Conservation (phyloP, 2,888 invertebrate species). For the Liopterus haemorrhoidalis region DNA sequence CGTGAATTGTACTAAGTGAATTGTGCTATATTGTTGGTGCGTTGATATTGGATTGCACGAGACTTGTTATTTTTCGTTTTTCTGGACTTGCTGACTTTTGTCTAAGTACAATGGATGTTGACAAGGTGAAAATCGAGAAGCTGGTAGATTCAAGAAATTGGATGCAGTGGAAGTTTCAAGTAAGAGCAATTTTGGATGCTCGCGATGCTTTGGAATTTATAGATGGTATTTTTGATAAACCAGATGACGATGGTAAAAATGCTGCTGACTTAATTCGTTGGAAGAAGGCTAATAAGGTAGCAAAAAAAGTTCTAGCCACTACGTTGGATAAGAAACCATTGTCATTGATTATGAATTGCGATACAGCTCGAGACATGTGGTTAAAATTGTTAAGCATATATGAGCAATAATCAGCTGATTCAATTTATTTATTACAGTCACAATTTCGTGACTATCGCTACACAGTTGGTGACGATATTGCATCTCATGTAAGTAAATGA, state of each 20-base stretch:
- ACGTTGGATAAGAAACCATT: conserved; percentile 18
- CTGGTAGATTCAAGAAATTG: conserved; percentile 11
- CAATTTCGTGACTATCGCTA: conserved; percentile 17
- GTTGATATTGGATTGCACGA: neutral
- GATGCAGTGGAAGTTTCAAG: conserved; percentile 20
- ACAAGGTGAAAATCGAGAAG: conserved; percentile 22
- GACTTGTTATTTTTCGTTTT: conserved; percentile 9
- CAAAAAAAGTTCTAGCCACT: conserved; percentile 14
- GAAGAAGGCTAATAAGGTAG: too few relatives aligned
- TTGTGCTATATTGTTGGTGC: too few relatives aligned
- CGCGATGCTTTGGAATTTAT: conserved; percentile 18
- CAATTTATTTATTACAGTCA: conserved; percentile 15
- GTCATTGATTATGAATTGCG: conserved; percentile 20
- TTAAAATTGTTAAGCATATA: conserved; percentile 16
- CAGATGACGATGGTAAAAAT: neutral
- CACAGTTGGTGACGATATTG: conserved; percentile 15
- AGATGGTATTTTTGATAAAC: conserved; percentile 12
- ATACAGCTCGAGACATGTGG: conserved; percentile 23
- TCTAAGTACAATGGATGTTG: conserved; percentile 16
- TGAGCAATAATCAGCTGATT: conserved; percentile 11
- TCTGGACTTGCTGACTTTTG: conserved; percentile 16
- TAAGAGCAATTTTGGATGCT: conserved; percentile 15
- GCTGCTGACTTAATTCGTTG: conserved; percentile 3
- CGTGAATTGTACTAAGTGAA: too few relatives aligned
- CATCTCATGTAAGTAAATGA: conserved; percentile 14